Evolutionary conservation across 2,888 invertebrate species (phyloP).

Genomic region (Dichetophora obliterata): DNA sequence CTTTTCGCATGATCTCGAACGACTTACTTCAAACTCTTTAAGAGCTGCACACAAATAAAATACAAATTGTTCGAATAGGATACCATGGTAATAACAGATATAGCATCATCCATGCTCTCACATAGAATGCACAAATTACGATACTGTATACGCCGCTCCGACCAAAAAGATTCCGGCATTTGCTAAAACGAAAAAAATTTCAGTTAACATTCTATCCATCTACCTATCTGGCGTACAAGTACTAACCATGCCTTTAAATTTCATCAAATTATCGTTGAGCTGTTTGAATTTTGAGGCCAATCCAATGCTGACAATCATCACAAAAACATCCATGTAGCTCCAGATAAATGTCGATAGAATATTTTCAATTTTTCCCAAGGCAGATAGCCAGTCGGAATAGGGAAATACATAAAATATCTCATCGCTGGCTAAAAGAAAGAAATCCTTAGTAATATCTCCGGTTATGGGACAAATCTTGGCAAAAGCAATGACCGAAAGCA

Average conservation of each 20-base stretch:
- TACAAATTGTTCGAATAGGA: slow-evolving; percentile 74
- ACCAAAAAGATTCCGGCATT: slow-evolving; percentile 70
- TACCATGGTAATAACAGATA: slow-evolving; percentile 72
- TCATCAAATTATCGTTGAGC: slow-evolving; percentile 72
- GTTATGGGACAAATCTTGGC: slow-evolving; percentile 60
- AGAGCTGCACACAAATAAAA: slow-evolving; percentile 74
- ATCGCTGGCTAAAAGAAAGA: slow-evolving; percentile 56
- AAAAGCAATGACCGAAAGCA: slow-evolving; percentile 59
- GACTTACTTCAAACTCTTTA: slow-evolving; percentile 71
- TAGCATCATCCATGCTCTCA: slow-evolving; percentile 71
- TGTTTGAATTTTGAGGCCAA: slow-evolving; percentile 76
- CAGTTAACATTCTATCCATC: slow-evolving; percentile 66
- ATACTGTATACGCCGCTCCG: slow-evolving; percentile 72
- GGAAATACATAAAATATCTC: slow-evolving; percentile 59
- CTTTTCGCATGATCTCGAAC: background rate
- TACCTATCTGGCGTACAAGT: too few relatives aligned
- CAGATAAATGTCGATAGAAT: slow-evolving; percentile 77
- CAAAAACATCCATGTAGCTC: slow-evolving; percentile 82
- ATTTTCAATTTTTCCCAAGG: slow-evolving; percentile 69
- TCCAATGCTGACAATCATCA: slow-evolving; percentile 80
- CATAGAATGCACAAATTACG: slow-evolving; percentile 71
- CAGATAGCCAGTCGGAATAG: slow-evolving; percentile 57
- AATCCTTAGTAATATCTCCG: slow-evolving; percentile 62
- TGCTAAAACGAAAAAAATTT: slow-evolving; percentile 49
- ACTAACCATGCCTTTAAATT: slow-evolving; percentile 72